These are phyloP conservation scores for Acrossocheilus wenchowensis DNA, from an alignment of 2,797 vertebrate genomes.

Conservation along the genomic window DNA sequence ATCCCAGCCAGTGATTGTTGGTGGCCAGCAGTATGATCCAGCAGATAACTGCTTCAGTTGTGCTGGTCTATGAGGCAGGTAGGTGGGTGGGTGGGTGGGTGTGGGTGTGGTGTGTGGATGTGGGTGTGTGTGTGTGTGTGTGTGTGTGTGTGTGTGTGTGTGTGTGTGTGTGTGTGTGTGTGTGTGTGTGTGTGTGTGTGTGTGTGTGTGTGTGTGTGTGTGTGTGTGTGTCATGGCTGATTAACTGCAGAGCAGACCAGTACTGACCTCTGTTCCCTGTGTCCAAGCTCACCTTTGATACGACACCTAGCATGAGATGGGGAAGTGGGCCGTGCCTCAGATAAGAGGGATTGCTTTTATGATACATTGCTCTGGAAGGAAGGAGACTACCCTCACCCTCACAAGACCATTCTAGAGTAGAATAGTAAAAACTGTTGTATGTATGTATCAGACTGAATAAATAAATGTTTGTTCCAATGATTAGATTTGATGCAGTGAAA, in stretches of 20 bases:
- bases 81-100: background rate
- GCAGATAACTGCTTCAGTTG: background rate
- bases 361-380: slow-evolving; percentile 22
- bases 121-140: background rate
- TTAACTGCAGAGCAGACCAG: slow-evolving; percentile 35
- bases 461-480: background rate
- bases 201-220: background rate
- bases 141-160: background rate
- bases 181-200: background rate
- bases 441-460: too few relatives aligned
- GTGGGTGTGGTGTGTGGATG: background rate
- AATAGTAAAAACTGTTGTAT: background rate
- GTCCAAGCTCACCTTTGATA: slow-evolving; percentile 62
- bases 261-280: slow-evolving; percentile 52
- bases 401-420: slow-evolving; percentile 14
- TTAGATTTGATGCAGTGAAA: background rate
- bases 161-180: background rate
- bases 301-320: slow-evolving; percentile 49
- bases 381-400: slow-evolving; percentile 24
- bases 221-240: slow-evolving; percentile 17
- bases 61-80: slow-evolving; percentile 4
- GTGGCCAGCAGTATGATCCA: background rate
- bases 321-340: slow-evolving; percentile 53
- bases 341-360: slow-evolving; percentile 58
- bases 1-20: background rate